Evolutionary conservation across 2,113 vertebrate species (phyloP).

Genomic region (Brachypteracias leptosomus): DNA sequence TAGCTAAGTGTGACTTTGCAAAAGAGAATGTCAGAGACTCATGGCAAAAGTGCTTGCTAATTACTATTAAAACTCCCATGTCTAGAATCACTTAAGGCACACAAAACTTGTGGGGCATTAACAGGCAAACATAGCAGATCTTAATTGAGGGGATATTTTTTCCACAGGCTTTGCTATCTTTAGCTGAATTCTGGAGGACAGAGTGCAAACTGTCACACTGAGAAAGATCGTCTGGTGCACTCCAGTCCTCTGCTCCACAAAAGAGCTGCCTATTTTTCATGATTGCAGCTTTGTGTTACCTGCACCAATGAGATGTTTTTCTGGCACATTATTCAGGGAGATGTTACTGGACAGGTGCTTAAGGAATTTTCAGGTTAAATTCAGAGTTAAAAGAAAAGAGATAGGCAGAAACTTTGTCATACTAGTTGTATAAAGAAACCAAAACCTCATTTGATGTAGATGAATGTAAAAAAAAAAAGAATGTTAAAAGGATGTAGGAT

Average conservation of each 20-base stretch:
- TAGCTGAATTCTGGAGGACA: neutral
- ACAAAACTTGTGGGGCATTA: neutral
- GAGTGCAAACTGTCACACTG: conserved; percentile 18
- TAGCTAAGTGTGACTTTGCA: neutral
- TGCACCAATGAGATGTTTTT: neutral
- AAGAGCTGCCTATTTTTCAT: conserved; percentile 25
- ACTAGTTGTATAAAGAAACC: neutral
- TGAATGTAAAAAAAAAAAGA: neutral
- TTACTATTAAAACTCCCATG: neutral
- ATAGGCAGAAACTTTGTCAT: conserved; percentile 2
- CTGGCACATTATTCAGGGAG: conserved; percentile 18
- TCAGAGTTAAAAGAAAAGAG: neutral
- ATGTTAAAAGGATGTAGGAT: conserved; percentile 6
- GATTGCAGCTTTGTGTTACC: conserved; percentile 18
- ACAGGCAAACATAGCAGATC: neutral
- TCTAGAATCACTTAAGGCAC: neutral
- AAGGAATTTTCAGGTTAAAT: conserved; percentile 12
- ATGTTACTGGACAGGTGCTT: neutral
- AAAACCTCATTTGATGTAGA: neutral
- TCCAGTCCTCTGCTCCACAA: neutral
- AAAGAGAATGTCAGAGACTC: conserved; percentile 11
- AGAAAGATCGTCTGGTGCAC: conserved; percentile 33
- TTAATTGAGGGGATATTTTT: neutral
- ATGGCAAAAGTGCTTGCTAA: conserved; percentile 5
- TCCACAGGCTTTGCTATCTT: neutral